These are phyloP conservation scores for Euspilapteryx auroguttella DNA, from an alignment of 2,888 invertebrate genomes.

Conservation along the genomic window DNA sequence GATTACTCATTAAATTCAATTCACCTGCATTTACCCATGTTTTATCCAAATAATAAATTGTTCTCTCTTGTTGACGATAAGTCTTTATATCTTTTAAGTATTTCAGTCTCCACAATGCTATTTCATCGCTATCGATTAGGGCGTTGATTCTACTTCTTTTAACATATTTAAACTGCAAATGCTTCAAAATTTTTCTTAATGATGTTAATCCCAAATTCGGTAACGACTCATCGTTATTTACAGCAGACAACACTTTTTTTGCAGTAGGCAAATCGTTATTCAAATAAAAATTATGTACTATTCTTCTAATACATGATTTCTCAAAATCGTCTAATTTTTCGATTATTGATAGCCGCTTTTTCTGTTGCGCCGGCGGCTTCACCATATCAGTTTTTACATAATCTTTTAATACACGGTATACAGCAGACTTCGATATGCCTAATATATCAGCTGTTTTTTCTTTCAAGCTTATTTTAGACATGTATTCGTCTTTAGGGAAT, in stretches of 20 bases:
- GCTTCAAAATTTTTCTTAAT: conserved; percentile 3
- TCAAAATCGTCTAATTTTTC: conserved; percentile 2
- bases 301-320: conserved; percentile 1
- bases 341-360: background rate
- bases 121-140: conserved; percentile 4
- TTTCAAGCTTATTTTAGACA: conserved; percentile 1
- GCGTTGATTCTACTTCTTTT: conserved; percentile 4
- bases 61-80: conserved; percentile 6
- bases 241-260: conserved; percentile 1
- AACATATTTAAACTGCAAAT: conserved; percentile 7
- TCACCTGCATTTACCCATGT: conserved; percentile 10
- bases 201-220: conserved; percentile 3
- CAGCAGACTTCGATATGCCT: background rate
- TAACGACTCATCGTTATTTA: conserved; percentile 2
- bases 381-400: conserved; percentile 1
- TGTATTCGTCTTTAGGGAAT: conserved; percentile 3
- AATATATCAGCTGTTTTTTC: conserved; percentile 2
- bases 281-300: conserved; percentile 3
- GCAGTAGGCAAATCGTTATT: background rate
- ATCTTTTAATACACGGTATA: conserved; percentile 1
- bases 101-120: conserved; percentile 4
- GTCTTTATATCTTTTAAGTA: conserved; percentile 5
- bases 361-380: background rate
- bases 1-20: no score
- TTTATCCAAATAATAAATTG: conserved; percentile 8